phyloP scores from a whole-genome alignment of 2,888 invertebrate genomes.

The Dioctria linearis region DNA sequence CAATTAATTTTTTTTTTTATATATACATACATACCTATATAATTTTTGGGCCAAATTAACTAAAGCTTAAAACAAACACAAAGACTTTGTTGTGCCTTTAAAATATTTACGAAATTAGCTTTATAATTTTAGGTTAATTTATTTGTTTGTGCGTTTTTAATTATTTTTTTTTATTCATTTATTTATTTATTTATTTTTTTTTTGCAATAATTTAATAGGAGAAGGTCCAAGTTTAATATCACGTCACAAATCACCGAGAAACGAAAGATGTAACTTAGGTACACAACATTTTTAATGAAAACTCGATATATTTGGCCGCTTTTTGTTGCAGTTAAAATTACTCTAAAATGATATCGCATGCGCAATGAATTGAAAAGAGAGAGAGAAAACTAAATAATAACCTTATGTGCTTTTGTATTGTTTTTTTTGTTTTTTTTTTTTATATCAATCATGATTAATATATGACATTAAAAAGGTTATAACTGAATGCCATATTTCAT shows the following conservation, averaged over 20 bases:
- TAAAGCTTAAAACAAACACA: background rate
- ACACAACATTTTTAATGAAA: slow-evolving; percentile 6
- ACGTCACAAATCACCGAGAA: slow-evolving; percentile 56
- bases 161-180: too few species aligned
- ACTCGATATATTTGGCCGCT: slow-evolving; percentile 30
- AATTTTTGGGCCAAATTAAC: too few species aligned
- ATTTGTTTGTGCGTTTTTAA: too few species aligned
- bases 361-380: background rate
- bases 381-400: background rate
- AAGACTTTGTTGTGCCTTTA: background rate
- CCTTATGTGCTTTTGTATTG: slow-evolving; percentile 2
- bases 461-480: background rate
- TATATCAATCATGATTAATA: background rate
- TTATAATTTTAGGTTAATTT: too few species aligned
- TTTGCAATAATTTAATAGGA: slow-evolving; percentile 51
- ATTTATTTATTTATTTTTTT: too few species aligned
- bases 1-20: background rate
- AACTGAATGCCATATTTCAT: slow-evolving; percentile 38
- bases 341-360: slow-evolving; percentile 13
- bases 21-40: too few species aligned
- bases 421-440: background rate
- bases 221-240: slow-evolving; percentile 58
- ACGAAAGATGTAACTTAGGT: slow-evolving; percentile 58
- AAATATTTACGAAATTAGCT: too few species aligned
- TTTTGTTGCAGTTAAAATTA: slow-evolving; percentile 40